Base-by-base conservation (phyloP, 2,797 vertebrate genomes). In the Sebastes hubbsi region DNA sequence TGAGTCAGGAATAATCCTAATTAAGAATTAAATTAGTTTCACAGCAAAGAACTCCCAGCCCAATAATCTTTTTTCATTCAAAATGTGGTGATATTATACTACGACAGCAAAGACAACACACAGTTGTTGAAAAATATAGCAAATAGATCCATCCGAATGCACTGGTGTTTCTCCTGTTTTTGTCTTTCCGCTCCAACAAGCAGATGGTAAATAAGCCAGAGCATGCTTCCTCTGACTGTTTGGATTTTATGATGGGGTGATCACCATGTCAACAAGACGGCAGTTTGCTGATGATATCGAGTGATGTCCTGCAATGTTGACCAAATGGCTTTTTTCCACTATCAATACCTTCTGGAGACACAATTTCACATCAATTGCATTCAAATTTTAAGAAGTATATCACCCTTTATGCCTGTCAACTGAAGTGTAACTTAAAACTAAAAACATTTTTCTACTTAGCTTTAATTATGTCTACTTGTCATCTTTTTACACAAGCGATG, bases 241-340 rank as follows among this genome's bases (percentile, higher is more conserved):
- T 52, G 52, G 22, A 38, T 20, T 75, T 20, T 5, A 59, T 12
- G 14, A 22, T 10, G 14, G 6, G 22, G n/a, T 4, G 46, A 75
- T 81, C 55, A 14, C 66, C 78, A 78, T 68, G 65, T 77, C 68
- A 88, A 85, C 87, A 69, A 59, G 49, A 30, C 2, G 2, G 29
- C 61, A 67, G 52, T 58, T 34, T 58, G 25, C 69, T 36, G 14
- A 49, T 20, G 61, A 59, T 69, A 61, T 25, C 30, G 59, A 61
- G 49, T n/a, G 63, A 66, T 24, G 59, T 70, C n/a, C 54, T 12
- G 24, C 29, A 34, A 60, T 46, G 13, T 30, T 68, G 61, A 78
- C 56, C 68, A 61, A 58, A 65, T 16, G 25, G 3, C n/a, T 20
- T 36, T 42, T 59, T 32, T 67, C 24, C 0, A 36, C 14, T 5